Evolutionary conservation across 2,888 invertebrate species (phyloP), one percentile per base, ranked within the genome.

Genomic region (Erannis defoliaria): DNA sequence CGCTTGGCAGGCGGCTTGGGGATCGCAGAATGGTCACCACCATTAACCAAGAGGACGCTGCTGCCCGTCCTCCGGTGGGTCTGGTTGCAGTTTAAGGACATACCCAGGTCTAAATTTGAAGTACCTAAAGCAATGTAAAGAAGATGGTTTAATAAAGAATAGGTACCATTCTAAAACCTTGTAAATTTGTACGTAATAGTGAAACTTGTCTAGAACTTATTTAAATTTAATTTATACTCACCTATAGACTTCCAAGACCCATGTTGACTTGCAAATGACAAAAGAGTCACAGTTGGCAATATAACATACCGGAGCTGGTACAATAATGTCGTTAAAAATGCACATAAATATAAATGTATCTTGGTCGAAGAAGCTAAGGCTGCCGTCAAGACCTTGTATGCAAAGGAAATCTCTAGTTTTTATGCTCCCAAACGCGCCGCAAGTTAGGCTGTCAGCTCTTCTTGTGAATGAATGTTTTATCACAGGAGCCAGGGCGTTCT

Each of bases 341-440:
- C 98, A 96, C 76, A 95, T 95, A 81, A 98, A 98, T 14, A 96
- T 94, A 81, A 96, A 97, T 55, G 96, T 96, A 86, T 99, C 99
- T 89, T 98, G 98, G 82, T 99, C 99, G 84, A 96, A 99, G 82
- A 99, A 97, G 56, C 96, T 95, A 16, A 99, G 85, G 53, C 96
- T 95, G 12, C 99, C 98, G 87, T 99, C 98, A 74, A 99, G 88
- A 31, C 97, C 97, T 81, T 98, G 98, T 18, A 99, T 95, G 81
- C 98, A 98, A 61, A 98, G 94, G 75, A 98, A 97, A 84, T 99
- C 98, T 77, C 97, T 94, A 1, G 96, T 95, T 79, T 95, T 95
- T 0, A 96, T 96, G 55, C 96, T 96, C 1, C 98, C 98, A 88
- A 99, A 99, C 2, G 97, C 94, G 0, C 99, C 99, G 68, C 95